Base-by-base conservation (phyloP, 2,888 invertebrate species). In the Metopia argyrocephala region DNA sequence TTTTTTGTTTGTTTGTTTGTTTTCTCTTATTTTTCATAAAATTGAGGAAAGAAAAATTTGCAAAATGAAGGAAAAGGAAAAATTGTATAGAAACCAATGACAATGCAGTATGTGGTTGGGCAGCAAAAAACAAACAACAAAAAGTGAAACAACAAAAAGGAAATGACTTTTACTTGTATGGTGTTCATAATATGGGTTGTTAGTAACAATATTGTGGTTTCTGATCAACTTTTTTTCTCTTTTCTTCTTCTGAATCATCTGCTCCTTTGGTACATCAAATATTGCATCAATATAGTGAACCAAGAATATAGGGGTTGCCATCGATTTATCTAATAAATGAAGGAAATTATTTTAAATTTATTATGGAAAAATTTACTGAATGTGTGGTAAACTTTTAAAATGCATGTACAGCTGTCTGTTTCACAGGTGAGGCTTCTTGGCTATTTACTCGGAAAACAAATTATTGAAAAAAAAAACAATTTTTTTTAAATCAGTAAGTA, bases 41-140 rank as follows among this genome's bases (percentile, higher is more conserved):
- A 54, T 38, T 38, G 7, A 61, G 23, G 12, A 21, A 48, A 54
- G 23, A 38, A 61, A 28, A 45, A 70, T 45, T 46, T 59, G 46
- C 28, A 50, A 69, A 57, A 71, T 54, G 48, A 54, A n/a, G 25
- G 12, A n/a, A 25, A 6, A 31, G 2, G n/a, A 15, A 59, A 73
- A 52, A 65, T 45, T 70, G 61, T 78, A 54, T 74, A 78, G 70
- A 78, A 81, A 75, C 81, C 81, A 81, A 78, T 81, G 81, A 70
- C 81, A 81, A 78, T 81, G 81, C 78, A 78, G 81, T 75, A 70
- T 81, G 81, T 75, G 81, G 81, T 81, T 48, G 66, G 45, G 50
- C 57, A 70, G 45, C 69, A 81, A 66, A 69, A 61, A 59, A 59
- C 21, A 66, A 57, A 25, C 9, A 68, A 66, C 38, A 54, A 6